Conservation (phyloP, 1,140 invertebrate species). For the Drosophila ironensis region DNA sequence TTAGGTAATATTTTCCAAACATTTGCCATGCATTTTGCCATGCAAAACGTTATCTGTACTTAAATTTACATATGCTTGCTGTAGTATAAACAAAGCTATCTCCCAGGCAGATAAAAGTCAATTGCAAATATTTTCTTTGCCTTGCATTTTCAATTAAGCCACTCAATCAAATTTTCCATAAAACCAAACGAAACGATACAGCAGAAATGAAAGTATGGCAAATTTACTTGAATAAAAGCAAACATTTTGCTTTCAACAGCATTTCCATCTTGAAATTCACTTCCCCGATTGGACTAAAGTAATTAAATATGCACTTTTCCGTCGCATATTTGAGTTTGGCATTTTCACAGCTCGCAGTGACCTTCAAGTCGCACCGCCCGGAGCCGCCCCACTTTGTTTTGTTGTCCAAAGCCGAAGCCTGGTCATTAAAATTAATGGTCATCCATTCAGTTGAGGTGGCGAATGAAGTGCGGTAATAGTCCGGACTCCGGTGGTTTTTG, state of each 20-base stretch:
- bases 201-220: slow-evolving; percentile 12
- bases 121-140: slow-evolving; percentile 2
- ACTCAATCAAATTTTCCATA: neutral
- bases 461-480: slow-evolving; percentile 23
- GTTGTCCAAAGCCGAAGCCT: slow-evolving; percentile 14
- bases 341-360: slow-evolving; percentile 17
- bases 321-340: neutral
- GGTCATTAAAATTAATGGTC: slow-evolving; percentile 63
- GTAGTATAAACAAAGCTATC: neutral
- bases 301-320: neutral
- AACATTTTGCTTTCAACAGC: slow-evolving; percentile 5
- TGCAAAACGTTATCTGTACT: slow-evolving; percentile 5
- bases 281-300: neutral
- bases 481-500: slow-evolving; percentile 2
- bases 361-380: slow-evolving; percentile 25
- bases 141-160: slow-evolving; percentile 4
- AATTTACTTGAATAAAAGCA: neutral
- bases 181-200: neutral
- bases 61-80: neutral
- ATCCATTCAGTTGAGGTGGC: slow-evolving; percentile 4
- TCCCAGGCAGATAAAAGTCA: slow-evolving; percentile 6
- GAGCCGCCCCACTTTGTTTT: slow-evolving; percentile 6
- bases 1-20: neutral
- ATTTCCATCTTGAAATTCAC: neutral
- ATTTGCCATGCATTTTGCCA: neutral